A percentile compares a stretch with the other conserved stretches of the same genome.
phyloP scores from a whole-genome alignment of 2,113 vertebrate species.

The Nannospalax galili region DNA sequence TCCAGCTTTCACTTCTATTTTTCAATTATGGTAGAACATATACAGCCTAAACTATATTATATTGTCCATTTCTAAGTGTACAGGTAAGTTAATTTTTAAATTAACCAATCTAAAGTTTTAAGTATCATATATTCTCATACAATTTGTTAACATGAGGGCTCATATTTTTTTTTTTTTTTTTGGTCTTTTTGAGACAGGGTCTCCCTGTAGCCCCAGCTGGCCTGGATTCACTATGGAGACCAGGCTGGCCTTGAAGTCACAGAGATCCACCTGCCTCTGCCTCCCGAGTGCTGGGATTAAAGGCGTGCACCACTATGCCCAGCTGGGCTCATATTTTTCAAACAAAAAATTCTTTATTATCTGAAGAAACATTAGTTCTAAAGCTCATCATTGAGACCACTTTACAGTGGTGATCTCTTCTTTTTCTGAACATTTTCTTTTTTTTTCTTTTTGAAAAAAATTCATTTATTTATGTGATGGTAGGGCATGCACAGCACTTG shows the following conservation, averaged over 20 bases:
- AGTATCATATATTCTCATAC: background rate
- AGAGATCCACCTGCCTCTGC: no score
- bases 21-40: slow-evolving; percentile 31
- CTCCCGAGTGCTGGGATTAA: no score
- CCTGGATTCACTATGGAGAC: no score
- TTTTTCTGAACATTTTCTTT: slow-evolving; percentile 20
- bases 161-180: no score
- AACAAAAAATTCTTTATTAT: slow-evolving; percentile 23
- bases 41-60: background rate
- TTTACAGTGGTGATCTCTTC: background rate
- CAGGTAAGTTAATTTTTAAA: background rate
- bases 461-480: no score
- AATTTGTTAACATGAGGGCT: background rate
- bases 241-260: no score
- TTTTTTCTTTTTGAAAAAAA: no score
- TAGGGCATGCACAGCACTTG: no score
- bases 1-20: background rate
- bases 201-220: no score
- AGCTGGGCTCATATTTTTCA: slow-evolving; percentile 44
- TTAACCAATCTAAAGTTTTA: slow-evolving; percentile 3
- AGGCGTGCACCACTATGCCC: no score
- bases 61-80: background rate
- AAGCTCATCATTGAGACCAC: background rate
- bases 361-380: slow-evolving; percentile 8
- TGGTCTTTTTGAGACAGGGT: no score